Base-by-base conservation (phyloP, 2,888 invertebrate species). In the Drosophila colorata region DNA sequence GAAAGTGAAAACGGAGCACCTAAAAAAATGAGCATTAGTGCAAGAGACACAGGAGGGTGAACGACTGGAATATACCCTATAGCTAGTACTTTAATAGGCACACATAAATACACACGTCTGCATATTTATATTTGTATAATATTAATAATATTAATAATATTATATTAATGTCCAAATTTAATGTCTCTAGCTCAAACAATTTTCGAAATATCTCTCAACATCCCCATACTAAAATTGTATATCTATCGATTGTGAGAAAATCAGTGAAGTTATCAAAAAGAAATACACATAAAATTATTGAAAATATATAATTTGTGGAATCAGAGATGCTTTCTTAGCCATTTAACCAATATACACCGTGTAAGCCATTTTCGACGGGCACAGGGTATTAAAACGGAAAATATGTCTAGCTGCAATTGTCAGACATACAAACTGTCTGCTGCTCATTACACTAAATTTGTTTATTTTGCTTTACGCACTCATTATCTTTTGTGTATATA, bases 391-490 rank as follows among this genome's bases (percentile, higher is more conserved):
- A 3, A 28, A 49, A 53, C 33, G 16, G 35, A 60, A 52, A 63
- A 43, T 33, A n/a, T 13, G 43, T 33, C 63, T 28, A 61, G 51
- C 78, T 44, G 40, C 78, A 73, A 57, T 66, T 73, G 69, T 43
- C 52, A 53, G 56, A 59, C 63, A 60, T 57, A 68, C 70, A 60
- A 47, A 59, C 46, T 58, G 61, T 46, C 53, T 52, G 28, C 37
- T 49, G 63, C 65, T 69, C 79, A 87, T 82, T 82, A 87, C 57
- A 60, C 56, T 51, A 83, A 73, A 82, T 83, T 83, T 88, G 87
- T 88, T 88, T 77, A 83, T 47, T 80, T 67, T 71, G 44, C 57
- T 60, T 71, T 60, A 59, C 53, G 43, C 67, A 60, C 63, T 78
- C 66, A 70, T 78, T 74, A 80, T 46, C 68, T 58, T 56, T 31